phyloP scores from a whole-genome alignment of 2,888 invertebrate genomes.

The Xanthia togata region DNA sequence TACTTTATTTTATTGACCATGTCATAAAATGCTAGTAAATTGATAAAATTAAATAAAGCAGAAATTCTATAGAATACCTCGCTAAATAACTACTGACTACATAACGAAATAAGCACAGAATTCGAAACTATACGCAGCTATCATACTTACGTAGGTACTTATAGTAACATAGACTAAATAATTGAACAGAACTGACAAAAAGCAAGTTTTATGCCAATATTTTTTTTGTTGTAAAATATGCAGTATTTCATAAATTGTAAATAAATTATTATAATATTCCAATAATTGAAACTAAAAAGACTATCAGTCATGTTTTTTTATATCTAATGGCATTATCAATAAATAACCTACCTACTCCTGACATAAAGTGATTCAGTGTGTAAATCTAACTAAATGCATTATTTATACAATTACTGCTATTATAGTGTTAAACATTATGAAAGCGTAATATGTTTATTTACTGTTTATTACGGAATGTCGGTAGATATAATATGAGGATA shows the following conservation, averaged over 20 bases:
- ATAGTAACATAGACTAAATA: conserved; percentile 45
- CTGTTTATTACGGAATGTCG: conserved; percentile 49
- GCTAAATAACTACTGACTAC: conserved; percentile 53
- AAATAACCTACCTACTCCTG: conserved; percentile 28
- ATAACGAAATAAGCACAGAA: conserved; percentile 44
- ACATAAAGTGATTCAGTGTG: conserved; percentile 13
- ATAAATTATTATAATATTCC: conserved; percentile 7
- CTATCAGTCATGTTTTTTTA: conserved; percentile 58
- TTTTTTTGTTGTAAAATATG: conserved; percentile 1
- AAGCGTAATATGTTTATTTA: conserved; percentile 43
- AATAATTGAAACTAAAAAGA: conserved; percentile 41
- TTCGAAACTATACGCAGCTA: conserved; percentile 28
- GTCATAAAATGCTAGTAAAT: conserved; percentile 53
- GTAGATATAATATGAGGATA: conserved; percentile 12
- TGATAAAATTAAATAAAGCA: conserved; percentile 39
- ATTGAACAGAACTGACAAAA: conserved; percentile 44
- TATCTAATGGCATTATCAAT: conserved; percentile 43
- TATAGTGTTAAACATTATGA: conserved; percentile 14
- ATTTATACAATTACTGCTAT: conserved; percentile 41
- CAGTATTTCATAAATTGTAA: neutral
- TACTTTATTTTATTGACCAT: conserved; percentile 53
- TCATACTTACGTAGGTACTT: conserved; percentile 15
- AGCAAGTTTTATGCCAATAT: conserved; percentile 18
- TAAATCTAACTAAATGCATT: conserved; percentile 45
- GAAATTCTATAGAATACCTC: conserved; percentile 37